phyloP scores from a whole-genome alignment of 2,113 vertebrate genomes.

The Cyanoliseus patagonus region DNA sequence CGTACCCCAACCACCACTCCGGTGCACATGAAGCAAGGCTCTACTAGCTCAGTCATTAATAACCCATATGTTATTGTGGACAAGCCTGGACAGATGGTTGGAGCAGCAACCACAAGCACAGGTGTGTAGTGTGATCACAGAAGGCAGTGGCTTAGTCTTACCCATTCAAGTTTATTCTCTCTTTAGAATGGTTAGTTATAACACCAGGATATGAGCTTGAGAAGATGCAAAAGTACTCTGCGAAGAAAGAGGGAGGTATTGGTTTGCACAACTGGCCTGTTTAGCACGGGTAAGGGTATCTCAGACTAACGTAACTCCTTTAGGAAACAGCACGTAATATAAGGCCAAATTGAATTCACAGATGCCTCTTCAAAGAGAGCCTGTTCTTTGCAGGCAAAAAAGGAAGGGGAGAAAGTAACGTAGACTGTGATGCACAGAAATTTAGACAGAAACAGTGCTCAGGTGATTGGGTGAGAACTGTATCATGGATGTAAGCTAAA shows the following conservation, averaged over 20 bases:
- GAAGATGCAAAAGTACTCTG: rapidly evolving
- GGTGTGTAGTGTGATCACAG: slow-evolving; percentile 60
- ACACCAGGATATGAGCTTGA: not conserved
- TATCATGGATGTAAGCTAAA: not conserved
- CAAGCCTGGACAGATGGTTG: slow-evolving; percentile 87
- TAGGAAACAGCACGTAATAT: not conserved
- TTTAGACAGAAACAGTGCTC: not conserved
- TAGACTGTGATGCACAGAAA: not conserved
- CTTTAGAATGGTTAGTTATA: not conserved
- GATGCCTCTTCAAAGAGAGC: not conserved
- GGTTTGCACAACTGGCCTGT: not conserved
- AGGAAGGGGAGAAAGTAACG: not conserved
- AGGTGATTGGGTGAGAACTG: not conserved
- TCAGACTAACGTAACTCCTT: not conserved
- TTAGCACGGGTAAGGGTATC: not conserved
- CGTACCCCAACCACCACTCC: slow-evolving; percentile 90
- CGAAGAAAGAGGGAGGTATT: not conserved
- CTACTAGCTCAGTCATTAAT: slow-evolving; percentile 80
- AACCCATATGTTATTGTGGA: slow-evolving; percentile 90
- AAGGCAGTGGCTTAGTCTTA: slow-evolving; percentile 1
- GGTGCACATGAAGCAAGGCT: slow-evolving; percentile 87
- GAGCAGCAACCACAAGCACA: slow-evolving; percentile 77
- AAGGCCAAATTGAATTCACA: not conserved
- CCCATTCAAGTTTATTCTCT: not conserved
- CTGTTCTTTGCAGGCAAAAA: not conserved